Evolutionary conservation across 2,113 vertebrate species (phyloP), one percentile per base, ranked within the genome.

Genomic region (Tachycineta bicolor): DNA sequence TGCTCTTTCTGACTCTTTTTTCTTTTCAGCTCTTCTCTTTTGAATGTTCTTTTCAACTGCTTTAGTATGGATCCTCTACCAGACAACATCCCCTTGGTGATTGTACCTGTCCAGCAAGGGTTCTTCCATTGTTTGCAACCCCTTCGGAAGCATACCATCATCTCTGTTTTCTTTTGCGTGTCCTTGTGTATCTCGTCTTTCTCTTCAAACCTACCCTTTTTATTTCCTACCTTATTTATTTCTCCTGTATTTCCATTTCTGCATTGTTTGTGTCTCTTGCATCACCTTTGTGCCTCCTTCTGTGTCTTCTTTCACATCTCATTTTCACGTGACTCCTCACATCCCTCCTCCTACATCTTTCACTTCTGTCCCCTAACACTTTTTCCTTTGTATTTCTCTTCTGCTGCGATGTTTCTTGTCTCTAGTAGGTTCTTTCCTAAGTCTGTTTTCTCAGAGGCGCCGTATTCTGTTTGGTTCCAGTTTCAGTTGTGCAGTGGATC

Each of bases 31-130:
- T 60, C 58, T 60, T 60, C 58, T 60, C 59, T 39, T 60, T 60
- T 60, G 24, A 39, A 60, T 55, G 26, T 8, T 47, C 29, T 21
- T 81, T 69, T 60, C 34, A 89, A 21, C 34, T 62, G n/a, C 62
- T 67, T 70, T 62, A 64, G 17, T 26, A 26, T 55, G 18, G 19
- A 44, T 60, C 28, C 15, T 90, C 37, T 10, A 74, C 13, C 7
- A 7, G 25, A 23, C 1, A 2, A 75, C 74, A 74, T 50, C 5
- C 19, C 26, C 10, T 26, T 3, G 1, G 50, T 26, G 41, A 87
- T 0, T 69, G 11, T 9, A 87, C 14, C 25, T 11, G 17, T 43
- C 17, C 44, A 55, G 22, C 1, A 1, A 18, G 11, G 29, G 80
- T 60, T 59, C 23, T 34, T 89, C 49, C 68, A 50, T 2, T 14